Base-by-base conservation (phyloP, 2,888 invertebrate genomes). In the Euzetes globulus region DNA sequence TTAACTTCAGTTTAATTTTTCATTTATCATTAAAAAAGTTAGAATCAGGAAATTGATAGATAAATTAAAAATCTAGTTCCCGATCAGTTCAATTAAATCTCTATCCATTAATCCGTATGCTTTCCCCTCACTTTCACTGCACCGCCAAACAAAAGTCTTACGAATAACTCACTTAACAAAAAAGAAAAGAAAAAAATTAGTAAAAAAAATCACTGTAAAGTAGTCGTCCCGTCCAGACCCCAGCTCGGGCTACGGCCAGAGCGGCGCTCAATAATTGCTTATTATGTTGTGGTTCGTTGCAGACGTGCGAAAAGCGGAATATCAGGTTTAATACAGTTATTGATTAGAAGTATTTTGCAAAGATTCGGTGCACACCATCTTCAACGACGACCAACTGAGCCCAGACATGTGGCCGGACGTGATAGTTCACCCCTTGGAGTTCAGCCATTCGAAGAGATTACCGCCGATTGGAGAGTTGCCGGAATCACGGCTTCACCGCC, bases 321-420 rank as follows among this genome's bases (percentile, higher is more conserved):
- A 70, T 70, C 70, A 70, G 70, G 70, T 70, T 70, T 70, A 74
- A 60, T 60, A n/a, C 45, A 55, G 29, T 37, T 45, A 58, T 41
- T 60, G 72, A 72, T 72, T 72, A 22, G 29, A 37, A 52, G 52
- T 55, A 29, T 72, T 72, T 72, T 58, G 45, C 72, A 72, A 72
- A 45, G 58, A 45, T 72, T 72, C 60, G 27, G 58, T 60, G 25
- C 58, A 37, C 73, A 63, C 50, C 73, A 33, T 29, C 45, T 45
- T 63, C 52, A 52, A 29, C 73, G 63, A 60, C 63, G 60, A 68
- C 47, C 65, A 45, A 37, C 60, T 63, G 63, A 60, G 50, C 27
- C 74, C 68, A 50, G 71, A 52, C 63, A 65, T 71, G 58, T 74
- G 74, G 74, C 74, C 74, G 71, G 71, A 74, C 71, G 74, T 74